Conservation (phyloP, 2,113 vertebrate species). For the Pterocles gutturalis region DNA sequence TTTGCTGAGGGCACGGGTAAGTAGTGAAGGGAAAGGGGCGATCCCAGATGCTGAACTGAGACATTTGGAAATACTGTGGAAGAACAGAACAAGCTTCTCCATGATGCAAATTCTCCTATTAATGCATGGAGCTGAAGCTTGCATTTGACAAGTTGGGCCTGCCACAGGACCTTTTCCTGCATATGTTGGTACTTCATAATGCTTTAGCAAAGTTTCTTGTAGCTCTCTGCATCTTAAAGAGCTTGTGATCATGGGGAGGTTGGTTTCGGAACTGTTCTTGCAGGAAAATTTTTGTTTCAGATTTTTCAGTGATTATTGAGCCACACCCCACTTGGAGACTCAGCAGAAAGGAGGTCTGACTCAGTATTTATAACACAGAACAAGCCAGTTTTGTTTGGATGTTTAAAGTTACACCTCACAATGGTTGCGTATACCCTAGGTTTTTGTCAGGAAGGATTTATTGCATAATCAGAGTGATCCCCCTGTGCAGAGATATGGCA, state of each 20-base stretch:
- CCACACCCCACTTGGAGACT: not conserved
- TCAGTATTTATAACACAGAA: not conserved
- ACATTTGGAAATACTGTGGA: not conserved
- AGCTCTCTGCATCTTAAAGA: not conserved
- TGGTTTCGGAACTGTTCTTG: not conserved
- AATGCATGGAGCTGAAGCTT: not conserved
- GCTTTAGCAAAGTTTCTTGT: not conserved
- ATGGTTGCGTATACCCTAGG: not conserved
- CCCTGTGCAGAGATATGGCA: not conserved
- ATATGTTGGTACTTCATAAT: rapidly evolving
- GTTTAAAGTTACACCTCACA: not conserved
- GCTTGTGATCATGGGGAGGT: not conserved
- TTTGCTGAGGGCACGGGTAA: not conserved
- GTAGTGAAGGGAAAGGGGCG: not conserved
- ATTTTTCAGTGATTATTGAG: not conserved
- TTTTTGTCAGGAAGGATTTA: not conserved
- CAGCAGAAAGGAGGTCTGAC: not conserved
- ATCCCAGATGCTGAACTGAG: not conserved
- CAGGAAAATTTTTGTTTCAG: not conserved
- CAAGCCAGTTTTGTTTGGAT: not conserved
- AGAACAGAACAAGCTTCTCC: not conserved
- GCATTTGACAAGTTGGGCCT: not conserved
- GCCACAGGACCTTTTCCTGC: not conserved
- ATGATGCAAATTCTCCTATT: not conserved
- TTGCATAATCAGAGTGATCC: not conserved